phyloP scores from a whole-genome alignment of 2,797 vertebrate genomes.

The Melopsittacus undulatus region DNA sequence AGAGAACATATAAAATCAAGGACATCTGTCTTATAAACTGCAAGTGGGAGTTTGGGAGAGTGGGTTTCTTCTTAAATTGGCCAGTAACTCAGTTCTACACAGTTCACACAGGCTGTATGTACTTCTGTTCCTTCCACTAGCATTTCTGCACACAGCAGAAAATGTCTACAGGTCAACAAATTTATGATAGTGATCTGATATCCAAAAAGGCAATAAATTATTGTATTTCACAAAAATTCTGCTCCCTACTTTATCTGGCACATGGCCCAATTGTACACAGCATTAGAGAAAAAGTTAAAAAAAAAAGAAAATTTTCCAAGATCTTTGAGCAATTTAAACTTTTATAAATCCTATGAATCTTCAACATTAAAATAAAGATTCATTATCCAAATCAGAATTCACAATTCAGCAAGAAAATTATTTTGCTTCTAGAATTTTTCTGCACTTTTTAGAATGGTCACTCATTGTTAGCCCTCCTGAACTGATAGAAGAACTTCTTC shows the following conservation, averaged over 20 bases:
- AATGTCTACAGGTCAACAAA: neutral
- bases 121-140: neutral
- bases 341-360: neutral
- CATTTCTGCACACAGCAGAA: neutral
- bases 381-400: neutral
- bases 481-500: neutral
- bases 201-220: neutral
- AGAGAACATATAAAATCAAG: neutral
- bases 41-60: neutral
- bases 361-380: neutral
- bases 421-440: neutral
- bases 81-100: neutral
- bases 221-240: neutral
- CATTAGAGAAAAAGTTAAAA: neutral
- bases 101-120: neutral
- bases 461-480: neutral
- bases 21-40: neutral
- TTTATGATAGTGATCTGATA: neutral
- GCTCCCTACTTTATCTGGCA: neutral
- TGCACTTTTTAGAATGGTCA: neutral
- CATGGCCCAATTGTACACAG: neutral
- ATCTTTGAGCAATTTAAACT: neutral
- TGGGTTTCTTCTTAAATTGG: neutral
- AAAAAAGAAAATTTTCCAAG: neutral
- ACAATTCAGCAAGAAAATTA: neutral